Evolutionary conservation across 2,797 vertebrate genomes (phyloP).

Genomic region (Pachyuromys duprasi): DNA sequence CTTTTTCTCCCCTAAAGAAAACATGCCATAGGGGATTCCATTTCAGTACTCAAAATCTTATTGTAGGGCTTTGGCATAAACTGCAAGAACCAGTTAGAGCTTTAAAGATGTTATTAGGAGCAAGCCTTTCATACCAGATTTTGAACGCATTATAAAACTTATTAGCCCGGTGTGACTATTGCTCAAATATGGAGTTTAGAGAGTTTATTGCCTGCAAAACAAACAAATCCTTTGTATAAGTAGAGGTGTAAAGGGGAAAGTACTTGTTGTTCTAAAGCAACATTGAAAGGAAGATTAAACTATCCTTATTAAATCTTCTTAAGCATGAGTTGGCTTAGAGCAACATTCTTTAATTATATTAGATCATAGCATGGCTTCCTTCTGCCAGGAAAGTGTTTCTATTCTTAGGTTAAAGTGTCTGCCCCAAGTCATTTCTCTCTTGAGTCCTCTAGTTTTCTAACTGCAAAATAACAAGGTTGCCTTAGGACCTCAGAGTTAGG

Average conservation of each 20-base stretch:
- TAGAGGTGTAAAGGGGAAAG: constrained; percentile 50
- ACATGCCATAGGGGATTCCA: background rate
- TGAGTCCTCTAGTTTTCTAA: background rate
- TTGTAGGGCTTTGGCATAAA: constrained; percentile 9
- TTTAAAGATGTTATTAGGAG: constrained; percentile 67
- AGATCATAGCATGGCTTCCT: constrained; percentile 60
- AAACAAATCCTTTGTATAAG: constrained; percentile 69
- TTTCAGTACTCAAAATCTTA: constrained; percentile 8
- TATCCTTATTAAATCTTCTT: constrained; percentile 72
- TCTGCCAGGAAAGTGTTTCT: constrained; percentile 65
- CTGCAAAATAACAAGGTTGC: background rate
- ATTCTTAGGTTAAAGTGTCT: constrained; percentile 63
- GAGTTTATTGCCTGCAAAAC: constrained; percentile 48
- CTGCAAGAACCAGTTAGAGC: background rate
- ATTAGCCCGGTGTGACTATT: constrained; percentile 65
- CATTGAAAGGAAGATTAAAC: constrained; percentile 68
- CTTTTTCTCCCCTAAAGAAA: constrained; percentile 61
- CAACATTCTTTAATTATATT: constrained; percentile 65
- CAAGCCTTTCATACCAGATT: constrained; percentile 57
- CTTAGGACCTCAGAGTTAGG: constrained; percentile 28
- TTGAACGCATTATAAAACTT: constrained; percentile 48
- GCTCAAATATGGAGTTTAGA: constrained; percentile 68
- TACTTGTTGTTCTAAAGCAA: constrained; percentile 71
- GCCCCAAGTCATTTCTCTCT: constrained; percentile 9
- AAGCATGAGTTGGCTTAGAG: constrained; percentile 68